Conservation (phyloP, 1,140 invertebrate genomes). For the roundworm (Caenorhabditis elegans) region DNA sequence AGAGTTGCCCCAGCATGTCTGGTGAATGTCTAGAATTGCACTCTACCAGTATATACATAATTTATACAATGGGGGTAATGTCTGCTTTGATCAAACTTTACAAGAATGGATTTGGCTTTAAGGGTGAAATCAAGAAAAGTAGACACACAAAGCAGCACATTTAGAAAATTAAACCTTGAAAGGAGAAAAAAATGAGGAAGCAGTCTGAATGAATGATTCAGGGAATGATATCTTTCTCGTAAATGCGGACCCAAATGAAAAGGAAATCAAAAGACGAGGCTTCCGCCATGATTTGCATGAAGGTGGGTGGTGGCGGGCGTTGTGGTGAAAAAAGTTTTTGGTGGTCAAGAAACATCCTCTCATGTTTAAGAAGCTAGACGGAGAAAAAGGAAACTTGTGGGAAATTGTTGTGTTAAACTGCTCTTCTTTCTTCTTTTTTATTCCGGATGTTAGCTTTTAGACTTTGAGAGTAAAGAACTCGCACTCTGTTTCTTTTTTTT, state of each 20-base stretch:
- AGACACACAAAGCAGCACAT: background rate
- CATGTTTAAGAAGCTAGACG: constrained; percentile 9
- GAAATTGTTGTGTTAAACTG: constrained; percentile 20
- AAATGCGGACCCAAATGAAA: background rate
- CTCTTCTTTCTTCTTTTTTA: background rate
- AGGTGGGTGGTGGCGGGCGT: background rate
- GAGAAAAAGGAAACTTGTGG: constrained; percentile 9
- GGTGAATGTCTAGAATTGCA: background rate
- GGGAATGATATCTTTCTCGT: background rate
- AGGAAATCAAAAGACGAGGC: background rate
- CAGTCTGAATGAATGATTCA: constrained; percentile 7
- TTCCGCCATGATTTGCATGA: background rate
- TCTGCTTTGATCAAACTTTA: background rate
- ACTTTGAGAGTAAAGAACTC: background rate
- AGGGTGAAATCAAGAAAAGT: too few relatives aligned
- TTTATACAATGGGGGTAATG: background rate
- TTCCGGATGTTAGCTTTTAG: background rate
- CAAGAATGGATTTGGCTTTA: background rate
- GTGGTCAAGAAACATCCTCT: constrained; percentile 13
- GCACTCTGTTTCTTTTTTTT: background rate
- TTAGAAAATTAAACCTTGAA: constrained; percentile 16
- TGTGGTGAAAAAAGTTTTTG: background rate
- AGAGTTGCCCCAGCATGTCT: background rate
- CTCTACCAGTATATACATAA: background rate
- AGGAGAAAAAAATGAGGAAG: background rate